Percentiles rank a stretch among this genome's conserved stretches.
phyloP scores from a whole-genome alignment of 2,797 vertebrate genomes.

The Falco columbarius region DNA sequence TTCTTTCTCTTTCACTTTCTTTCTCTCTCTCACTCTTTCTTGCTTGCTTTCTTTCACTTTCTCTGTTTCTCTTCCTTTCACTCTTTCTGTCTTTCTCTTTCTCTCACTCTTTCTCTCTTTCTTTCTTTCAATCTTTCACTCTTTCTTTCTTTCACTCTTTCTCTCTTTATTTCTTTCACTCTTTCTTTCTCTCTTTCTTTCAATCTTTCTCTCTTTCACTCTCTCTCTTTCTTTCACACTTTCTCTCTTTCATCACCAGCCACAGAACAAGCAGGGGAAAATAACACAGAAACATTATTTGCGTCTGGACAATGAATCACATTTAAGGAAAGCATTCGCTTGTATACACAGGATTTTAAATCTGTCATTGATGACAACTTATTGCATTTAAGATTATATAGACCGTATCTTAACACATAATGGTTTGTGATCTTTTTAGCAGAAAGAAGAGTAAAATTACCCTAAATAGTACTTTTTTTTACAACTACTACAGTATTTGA shows the following conservation, averaged over 20 bases:
- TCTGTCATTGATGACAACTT: conserved; percentile 40
- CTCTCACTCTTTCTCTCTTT: no score
- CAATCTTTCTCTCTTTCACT: no score
- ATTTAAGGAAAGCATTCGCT: conserved; percentile 31
- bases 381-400: conserved; percentile 62
- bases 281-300: background rate
- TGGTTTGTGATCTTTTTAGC: conserved; percentile 50
- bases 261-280: background rate
- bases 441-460: conserved; percentile 62
- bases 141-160: no score
- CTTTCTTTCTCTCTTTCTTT: no score
- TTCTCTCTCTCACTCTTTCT: no score
- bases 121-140: no score
- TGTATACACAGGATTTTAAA: conserved; percentile 23
- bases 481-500: conserved; percentile 35
- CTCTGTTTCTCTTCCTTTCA: no score
- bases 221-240: no score
- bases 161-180: no score
- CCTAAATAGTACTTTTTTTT: conserved; percentile 20
- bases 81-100: no score
- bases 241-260: background rate
- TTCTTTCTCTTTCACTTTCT: no score
- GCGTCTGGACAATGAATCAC: conserved; percentile 6
- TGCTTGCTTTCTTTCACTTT: no score
- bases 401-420: conserved; percentile 21